Evolutionary conservation across 2,113 vertebrate species (phyloP), one percentile per base, ranked within the genome.

Genomic region (Chionodraco myersi): DNA sequence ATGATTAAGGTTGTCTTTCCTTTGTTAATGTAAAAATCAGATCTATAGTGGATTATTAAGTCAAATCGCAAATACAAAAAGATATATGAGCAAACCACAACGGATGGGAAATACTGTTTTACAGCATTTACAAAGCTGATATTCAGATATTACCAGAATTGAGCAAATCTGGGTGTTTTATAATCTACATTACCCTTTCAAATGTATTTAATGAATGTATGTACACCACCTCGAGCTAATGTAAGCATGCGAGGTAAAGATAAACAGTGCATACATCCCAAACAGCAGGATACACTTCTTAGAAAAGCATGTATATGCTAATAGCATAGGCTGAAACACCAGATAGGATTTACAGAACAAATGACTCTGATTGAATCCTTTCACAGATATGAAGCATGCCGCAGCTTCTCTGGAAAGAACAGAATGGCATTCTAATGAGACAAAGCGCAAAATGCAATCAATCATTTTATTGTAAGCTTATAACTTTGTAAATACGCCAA

Each of bases 301-400:
- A 41, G 68, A 47, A 59, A 81, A 77, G 56, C 23, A 62, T 21
- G 65, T 77, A 15, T 49, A 66, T 80, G 66, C 77, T 72, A 80
- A 89, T 89, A 41, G 36, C 36, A 41, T 7, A 41, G 36, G 36
- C 36, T 41, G 36, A 41, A 6, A 75, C 34, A 60, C 59, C 34
- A 1, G 48, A 49, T 58, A 58, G 77, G 54, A 78, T 80, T 86
- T 78, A 80, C 73, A 71, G 21, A 36, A 77, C 53, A 84, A 83
- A 86, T 78, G 48, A 68, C n/a, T 82, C 51, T 62, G 54, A 65
- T 78, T 84, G 82, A 77, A 90, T 86, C 68, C 76, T 56, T 79
- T 75, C 57, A 62, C 53, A 69, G 26, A 63, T 67, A 72, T 56
- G 75, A 57, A 54, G 73, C 26, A 75, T 49, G 72, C 58, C 14